Conservation (phyloP, 2,888 invertebrate species). For the Cataglyphis albicans region DNA sequence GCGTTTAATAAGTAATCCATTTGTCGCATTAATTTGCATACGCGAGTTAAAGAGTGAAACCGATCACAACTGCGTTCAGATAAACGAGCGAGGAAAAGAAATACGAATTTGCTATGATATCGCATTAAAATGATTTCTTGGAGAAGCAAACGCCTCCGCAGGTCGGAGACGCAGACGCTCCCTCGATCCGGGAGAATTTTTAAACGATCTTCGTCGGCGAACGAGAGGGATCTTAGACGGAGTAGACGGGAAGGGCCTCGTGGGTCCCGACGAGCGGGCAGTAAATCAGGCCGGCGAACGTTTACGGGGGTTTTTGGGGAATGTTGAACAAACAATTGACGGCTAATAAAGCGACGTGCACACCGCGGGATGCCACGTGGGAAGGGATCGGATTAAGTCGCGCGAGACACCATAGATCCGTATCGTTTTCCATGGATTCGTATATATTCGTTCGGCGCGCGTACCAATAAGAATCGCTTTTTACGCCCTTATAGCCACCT, state of each 20-base stretch:
- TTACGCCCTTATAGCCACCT: slow-evolving; percentile 49
- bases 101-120: slow-evolving; percentile 56
- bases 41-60: slow-evolving; percentile 11
- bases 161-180: slow-evolving; percentile 63
- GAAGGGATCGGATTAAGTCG: slow-evolving; percentile 78
- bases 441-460: slow-evolving; percentile 11
- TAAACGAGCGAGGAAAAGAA: slow-evolving; percentile 15
- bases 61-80: slow-evolving; percentile 1
- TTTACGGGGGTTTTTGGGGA: slow-evolving; percentile 85
- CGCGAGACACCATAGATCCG: slow-evolving; percentile 61
- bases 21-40: slow-evolving; percentile 30
- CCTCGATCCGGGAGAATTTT: slow-evolving; percentile 58
- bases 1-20: slow-evolving; percentile 19
- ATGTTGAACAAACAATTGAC: slow-evolving; percentile 86
- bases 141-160: slow-evolving; percentile 73
- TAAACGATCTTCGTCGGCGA: slow-evolving; percentile 64
- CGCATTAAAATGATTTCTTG: slow-evolving; percentile 67
- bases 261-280: slow-evolving; percentile 72
- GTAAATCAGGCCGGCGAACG: slow-evolving; percentile 83
- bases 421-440: slow-evolving; percentile 57
- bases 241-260: slow-evolving; percentile 43
- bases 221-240: neutral
- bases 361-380: slow-evolving; percentile 83
- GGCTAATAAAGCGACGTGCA: slow-evolving; percentile 84
- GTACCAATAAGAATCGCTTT: slow-evolving; percentile 65